Evolutionary conservation across 2,113 vertebrate genomes (phyloP).

Genomic region (Periophthalmodon schlosseri): DNA sequence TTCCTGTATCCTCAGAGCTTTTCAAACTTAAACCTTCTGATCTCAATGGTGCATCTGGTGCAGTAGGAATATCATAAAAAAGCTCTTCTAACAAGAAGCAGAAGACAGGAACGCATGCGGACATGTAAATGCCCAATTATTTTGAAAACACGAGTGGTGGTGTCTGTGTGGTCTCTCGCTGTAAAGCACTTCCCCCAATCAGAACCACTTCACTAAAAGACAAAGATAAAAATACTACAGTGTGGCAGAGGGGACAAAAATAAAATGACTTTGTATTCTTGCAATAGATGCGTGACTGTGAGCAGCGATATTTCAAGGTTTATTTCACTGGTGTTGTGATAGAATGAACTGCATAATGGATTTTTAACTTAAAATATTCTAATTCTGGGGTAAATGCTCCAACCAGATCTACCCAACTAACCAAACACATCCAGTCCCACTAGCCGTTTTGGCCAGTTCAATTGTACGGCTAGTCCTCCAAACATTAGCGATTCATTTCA

Average conservation of each 20-base stretch:
- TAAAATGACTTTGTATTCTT: slow-evolving; percentile 39
- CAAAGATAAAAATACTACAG: slow-evolving; percentile 64
- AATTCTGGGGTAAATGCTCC: not conserved
- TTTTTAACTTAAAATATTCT: not conserved
- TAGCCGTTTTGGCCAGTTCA: too few relatives aligned
- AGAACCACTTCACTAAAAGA: slow-evolving; percentile 43
- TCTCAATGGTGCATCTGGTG: not conserved
- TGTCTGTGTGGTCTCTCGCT: slow-evolving; percentile 30
- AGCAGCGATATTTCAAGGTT: slow-evolving; percentile 36
- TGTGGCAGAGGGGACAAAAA: slow-evolving; percentile 54
- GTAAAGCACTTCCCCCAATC: slow-evolving; percentile 36
- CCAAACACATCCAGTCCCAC: too few relatives aligned
- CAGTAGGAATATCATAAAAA: slow-evolving; percentile 10
- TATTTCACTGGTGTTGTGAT: not conserved
- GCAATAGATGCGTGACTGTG: slow-evolving; percentile 52
- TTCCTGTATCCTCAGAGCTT: slow-evolving; percentile 25
- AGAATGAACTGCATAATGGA: not conserved
- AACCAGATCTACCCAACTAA: not conserved
- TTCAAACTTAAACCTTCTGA: not conserved
- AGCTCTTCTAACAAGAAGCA: slow-evolving; percentile 25
- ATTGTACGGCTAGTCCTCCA: too few relatives aligned
- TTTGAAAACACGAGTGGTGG: slow-evolving; percentile 22
- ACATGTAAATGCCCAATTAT: slow-evolving; percentile 53
- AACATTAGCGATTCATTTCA: too few relatives aligned
- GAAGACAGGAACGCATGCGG: slow-evolving; percentile 16